Evolutionary conservation across 2,113 vertebrate genomes (phyloP).

Genomic region (Aptenodytes forsteri): DNA sequence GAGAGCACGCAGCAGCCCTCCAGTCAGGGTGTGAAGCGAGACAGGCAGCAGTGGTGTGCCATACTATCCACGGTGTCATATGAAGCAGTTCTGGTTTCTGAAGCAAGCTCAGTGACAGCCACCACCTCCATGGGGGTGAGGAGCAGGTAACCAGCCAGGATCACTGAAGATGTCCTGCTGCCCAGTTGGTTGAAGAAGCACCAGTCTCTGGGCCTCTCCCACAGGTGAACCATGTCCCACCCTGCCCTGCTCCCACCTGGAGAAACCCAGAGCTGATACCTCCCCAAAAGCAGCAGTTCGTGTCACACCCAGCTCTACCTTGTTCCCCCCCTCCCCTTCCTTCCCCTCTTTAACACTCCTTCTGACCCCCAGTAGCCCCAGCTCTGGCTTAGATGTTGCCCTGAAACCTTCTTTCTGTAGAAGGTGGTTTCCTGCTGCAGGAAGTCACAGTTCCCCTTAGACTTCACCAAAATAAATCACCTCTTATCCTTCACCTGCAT

Average conservation of each 20-base stretch:
- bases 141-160: background rate
- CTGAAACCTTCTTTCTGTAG: background rate
- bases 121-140: accelerated
- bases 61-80: background rate
- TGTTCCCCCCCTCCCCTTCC: background rate
- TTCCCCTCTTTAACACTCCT: background rate
- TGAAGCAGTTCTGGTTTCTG: background rate
- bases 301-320: background rate
- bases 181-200: background rate
- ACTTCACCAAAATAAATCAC: background rate
- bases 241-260: background rate
- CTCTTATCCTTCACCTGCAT: background rate
- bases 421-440: background rate
- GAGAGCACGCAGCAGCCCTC: background rate
- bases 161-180: background rate
- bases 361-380: accelerated
- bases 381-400: background rate
- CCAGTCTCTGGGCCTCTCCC: background rate
- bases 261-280: background rate
- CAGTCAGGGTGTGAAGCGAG: background rate
- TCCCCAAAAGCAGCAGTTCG: background rate
- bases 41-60: background rate
- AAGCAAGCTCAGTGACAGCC: background rate
- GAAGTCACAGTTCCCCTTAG: background rate
- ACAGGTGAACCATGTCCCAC: background rate